Evolutionary conservation across 2,797 vertebrate species (phyloP).

Genomic region (Sus cebifrons): DNA sequence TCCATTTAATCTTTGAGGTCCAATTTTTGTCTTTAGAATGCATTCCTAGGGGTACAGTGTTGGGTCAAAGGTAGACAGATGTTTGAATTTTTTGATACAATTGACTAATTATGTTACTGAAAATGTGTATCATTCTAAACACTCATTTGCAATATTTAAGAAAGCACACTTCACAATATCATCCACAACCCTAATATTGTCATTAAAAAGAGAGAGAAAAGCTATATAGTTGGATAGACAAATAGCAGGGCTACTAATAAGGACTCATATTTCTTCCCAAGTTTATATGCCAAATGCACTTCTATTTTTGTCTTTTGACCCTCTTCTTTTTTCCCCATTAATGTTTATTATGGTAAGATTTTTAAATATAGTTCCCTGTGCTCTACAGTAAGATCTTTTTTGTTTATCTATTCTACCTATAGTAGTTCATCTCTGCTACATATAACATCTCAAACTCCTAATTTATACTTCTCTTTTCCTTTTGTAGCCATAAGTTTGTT

Average conservation of each 20-base stretch:
- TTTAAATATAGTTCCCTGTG: not conserved
- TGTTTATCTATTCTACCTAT: not conserved
- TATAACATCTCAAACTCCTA: not conserved
- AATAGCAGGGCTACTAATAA: not conserved
- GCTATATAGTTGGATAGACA: not conserved
- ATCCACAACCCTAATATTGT: not conserved
- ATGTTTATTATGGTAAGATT: not conserved
- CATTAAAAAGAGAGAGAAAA: not conserved
- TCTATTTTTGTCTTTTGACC: not conserved
- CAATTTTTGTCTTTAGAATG: constrained; percentile 31
- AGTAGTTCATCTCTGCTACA: too few relatives aligned
- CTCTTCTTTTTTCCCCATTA: not conserved
- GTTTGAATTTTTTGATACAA: constrained; percentile 21
- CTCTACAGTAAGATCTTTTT: not conserved
- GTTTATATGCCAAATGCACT: not conserved
- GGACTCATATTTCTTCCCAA: not conserved
- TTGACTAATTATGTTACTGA: constrained; percentile 15
- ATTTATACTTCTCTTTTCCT: not conserved
- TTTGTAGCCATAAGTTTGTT: not conserved
- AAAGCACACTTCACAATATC: not conserved
- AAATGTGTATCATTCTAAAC: not conserved
- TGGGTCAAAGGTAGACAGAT: not conserved
- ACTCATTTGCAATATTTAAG: constrained; percentile 4
- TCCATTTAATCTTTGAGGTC: not conserved
- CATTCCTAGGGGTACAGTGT: not conserved